Evolutionary conservation across 2,888 invertebrate species (phyloP).

Genomic region (Cacoxenus indagator): DNA sequence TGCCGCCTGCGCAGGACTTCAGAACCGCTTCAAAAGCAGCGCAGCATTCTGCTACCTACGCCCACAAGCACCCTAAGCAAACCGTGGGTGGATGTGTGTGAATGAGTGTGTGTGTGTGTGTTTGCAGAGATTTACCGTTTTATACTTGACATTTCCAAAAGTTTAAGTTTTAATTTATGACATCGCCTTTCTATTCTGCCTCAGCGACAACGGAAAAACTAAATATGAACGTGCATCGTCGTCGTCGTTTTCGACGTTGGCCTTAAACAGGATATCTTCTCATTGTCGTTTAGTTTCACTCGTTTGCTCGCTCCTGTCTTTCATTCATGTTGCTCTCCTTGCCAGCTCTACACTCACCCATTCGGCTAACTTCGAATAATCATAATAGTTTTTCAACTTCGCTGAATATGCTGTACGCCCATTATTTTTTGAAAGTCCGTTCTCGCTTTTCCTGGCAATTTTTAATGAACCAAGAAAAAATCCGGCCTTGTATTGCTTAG

Average conservation of each 20-base stretch:
- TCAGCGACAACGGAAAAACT: slow-evolving; percentile 39
- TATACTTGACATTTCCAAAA: slow-evolving; percentile 71
- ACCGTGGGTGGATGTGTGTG: slow-evolving; percentile 39
- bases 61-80: slow-evolving; percentile 13
- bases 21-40: background rate
- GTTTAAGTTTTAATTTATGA: slow-evolving; percentile 72
- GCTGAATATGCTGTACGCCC: background rate
- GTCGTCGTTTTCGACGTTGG: slow-evolving; percentile 21
- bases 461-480: too few species aligned
- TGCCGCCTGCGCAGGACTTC: background rate
- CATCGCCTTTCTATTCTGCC: slow-evolving; percentile 68
- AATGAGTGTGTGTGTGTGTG: slow-evolving; percentile 40
- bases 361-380: background rate
- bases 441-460: background rate
- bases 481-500: too few species aligned
- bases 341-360: background rate
- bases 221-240: slow-evolving; percentile 51
- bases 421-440: background rate
- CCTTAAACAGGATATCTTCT: slow-evolving; percentile 58
- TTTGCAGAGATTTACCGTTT: slow-evolving; percentile 71
- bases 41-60: background rate
- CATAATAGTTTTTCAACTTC: slow-evolving; percentile 20
- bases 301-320: background rate
- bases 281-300: slow-evolving; percentile 47
- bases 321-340: background rate